phyloP scores from a whole-genome alignment of 1,140 invertebrate genomes.

The Tetragnatha versicolor region DNA sequence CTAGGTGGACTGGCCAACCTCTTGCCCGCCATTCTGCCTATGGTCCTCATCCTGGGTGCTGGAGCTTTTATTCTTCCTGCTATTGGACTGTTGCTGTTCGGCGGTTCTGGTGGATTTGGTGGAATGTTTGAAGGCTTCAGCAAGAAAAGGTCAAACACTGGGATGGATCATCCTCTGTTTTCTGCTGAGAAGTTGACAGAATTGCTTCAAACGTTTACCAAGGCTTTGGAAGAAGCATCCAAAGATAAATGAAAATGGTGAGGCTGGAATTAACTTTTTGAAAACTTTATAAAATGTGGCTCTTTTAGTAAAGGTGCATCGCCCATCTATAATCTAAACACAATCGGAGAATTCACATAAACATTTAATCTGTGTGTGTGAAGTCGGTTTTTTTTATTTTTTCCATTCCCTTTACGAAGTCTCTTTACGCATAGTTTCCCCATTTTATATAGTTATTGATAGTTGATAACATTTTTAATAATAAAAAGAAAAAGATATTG shows the following conservation, averaged over 20 bases:
- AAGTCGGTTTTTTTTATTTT: too few species aligned
- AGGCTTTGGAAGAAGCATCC: constrained; percentile 40
- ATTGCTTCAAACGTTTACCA: constrained; percentile 29
- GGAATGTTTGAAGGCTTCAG: constrained; percentile 21
- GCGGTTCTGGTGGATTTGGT: constrained; percentile 32
- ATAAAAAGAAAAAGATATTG: too few species aligned
- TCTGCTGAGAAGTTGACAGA: constrained; percentile 30
- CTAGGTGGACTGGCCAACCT: background rate
- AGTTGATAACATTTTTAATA: too few species aligned
- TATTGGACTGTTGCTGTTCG: constrained; percentile 29
- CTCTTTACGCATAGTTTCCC: too few species aligned
- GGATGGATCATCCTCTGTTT: background rate
- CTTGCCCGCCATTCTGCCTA: constrained; percentile 33
- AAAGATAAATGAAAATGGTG: constrained; percentile 16
- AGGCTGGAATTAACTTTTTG: too few species aligned
- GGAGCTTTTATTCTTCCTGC: constrained; percentile 39
- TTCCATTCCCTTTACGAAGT: too few species aligned
- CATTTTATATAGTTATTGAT: too few species aligned
- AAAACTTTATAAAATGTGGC: too few species aligned
- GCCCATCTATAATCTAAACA: too few species aligned
- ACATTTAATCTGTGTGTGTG: too few species aligned
- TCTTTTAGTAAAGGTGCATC: too few species aligned
- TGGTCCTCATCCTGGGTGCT: constrained; percentile 18
- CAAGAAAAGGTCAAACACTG: constrained; percentile 21
- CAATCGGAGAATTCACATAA: too few species aligned